A percentile compares a stretch with the other conserved stretches of the same genome.
phyloP scores from a whole-genome alignment of 1,140 invertebrate species.

The Lucilia sericata region DNA sequence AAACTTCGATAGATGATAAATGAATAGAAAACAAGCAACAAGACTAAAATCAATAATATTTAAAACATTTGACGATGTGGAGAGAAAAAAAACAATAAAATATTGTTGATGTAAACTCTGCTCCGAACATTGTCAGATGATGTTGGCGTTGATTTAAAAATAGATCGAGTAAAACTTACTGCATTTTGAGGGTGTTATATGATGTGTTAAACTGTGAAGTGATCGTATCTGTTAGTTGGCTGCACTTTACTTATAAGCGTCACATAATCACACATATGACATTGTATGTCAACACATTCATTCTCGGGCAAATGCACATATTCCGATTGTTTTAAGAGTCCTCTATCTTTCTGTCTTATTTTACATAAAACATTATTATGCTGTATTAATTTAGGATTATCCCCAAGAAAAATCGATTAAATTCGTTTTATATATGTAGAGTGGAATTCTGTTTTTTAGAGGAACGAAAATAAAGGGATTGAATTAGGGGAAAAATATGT shows the following conservation, averaged over 20 bases:
- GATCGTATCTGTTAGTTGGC: constrained; percentile 36
- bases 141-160: not conserved
- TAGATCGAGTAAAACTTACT: not conserved
- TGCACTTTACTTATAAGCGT: constrained; percentile 40
- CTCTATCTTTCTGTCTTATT: too few relatives aligned
- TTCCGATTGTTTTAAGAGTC: too few relatives aligned
- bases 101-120: not conserved
- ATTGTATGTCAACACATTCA: constrained; percentile 30
- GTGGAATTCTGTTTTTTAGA: too few relatives aligned
- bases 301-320: not conserved
- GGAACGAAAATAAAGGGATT: too few relatives aligned
- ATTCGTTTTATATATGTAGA: too few relatives aligned
- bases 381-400: too few relatives aligned
- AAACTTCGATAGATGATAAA: constrained; percentile 28
- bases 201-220: constrained; percentile 42
- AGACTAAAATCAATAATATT: constrained; percentile 20
- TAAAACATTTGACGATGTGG: constrained; percentile 20
- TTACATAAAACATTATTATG: too few relatives aligned
- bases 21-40: constrained; percentile 30
- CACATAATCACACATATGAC: constrained; percentile 37
- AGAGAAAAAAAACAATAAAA: not conserved
- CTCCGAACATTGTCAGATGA: too few relatives aligned
- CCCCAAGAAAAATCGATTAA: too few relatives aligned
- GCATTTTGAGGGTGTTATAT: constrained; percentile 6
- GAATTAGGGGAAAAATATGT: too few relatives aligned